Base-by-base conservation (phyloP, 2,797 vertebrate species). In the Nannoperca australis region DNA sequence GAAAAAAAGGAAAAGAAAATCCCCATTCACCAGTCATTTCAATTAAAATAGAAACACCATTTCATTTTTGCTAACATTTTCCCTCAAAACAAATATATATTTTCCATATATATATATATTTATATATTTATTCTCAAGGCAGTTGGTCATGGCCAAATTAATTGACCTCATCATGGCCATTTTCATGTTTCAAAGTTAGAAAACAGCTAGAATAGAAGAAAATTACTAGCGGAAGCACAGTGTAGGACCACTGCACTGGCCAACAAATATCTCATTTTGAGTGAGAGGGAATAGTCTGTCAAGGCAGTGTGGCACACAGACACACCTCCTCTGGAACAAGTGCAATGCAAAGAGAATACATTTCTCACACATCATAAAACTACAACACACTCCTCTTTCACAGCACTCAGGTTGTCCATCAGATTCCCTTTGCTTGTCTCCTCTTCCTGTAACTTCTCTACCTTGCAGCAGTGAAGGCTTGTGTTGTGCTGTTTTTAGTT, bases 1-100 rank as follows among this genome's bases (percentile, higher is more conserved):
- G 78, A 76, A 36, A 22, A 30, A 82, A 67, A 67, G 15, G 32
- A 82, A 87, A 90, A 85, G 66, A 83, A 90, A 92, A 92, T 92
- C 89, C 94, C 95, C 95, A 92, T 90, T 91, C 94, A 95, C 95
- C 94, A 93, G 89, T 92, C 88, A 94, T 93, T 90, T 94, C 84
- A 94, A 92, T 95, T 95, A 95, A 95, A 95, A 95, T 93, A 95
- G 89, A 95, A 95, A 94, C 87, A 92, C 88, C 88, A 87, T 92
- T 89, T 90, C 73, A 92, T 88, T 93, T 91, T 87, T 73, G 79
- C 86, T 93, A 91, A 92, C 85, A 92, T 90, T 94, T 92, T 93
- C 94, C 94, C 94, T 95, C 94, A 92, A 95, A 95, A 95, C 93
- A 94, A 94, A 95, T 91, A 94, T 91, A 94, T 93, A 91, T 89